These are phyloP conservation scores for Tinea semifulvella DNA, from an alignment of 2,888 invertebrate species.

Conservation along the genomic window DNA sequence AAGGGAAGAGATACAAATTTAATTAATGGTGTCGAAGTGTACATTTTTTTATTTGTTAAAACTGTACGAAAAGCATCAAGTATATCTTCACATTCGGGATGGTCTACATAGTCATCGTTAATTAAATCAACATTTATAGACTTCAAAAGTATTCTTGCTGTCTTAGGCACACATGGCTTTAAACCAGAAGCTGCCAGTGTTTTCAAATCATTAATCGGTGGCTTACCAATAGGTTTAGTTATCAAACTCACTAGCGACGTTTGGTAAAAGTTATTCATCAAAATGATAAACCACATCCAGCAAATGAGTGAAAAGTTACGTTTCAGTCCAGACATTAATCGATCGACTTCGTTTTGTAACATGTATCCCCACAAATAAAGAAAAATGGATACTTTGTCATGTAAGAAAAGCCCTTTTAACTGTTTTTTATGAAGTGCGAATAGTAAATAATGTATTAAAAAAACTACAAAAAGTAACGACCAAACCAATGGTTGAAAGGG, in stretches of 20 bases:
- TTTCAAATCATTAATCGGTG: constrained; percentile 3
- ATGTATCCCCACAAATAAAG: constrained; percentile 13
- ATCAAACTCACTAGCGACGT: constrained; percentile 18
- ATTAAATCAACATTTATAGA: constrained; percentile 9
- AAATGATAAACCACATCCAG: constrained; percentile 19
- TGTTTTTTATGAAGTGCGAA: not conserved
- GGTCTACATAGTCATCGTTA: constrained; percentile 3
- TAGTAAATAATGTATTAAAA: constrained; percentile 11
- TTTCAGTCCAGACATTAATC: constrained; percentile 7
- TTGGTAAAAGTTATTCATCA: constrained; percentile 19
- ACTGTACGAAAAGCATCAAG: constrained; percentile 8
- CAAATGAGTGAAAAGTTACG: constrained; percentile 4
- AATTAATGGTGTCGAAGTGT: constrained; percentile 12
- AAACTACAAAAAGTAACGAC: constrained; percentile 14
- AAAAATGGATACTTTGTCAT: constrained; percentile 3
- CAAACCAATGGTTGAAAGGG: constrained; percentile 16
- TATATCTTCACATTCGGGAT: constrained; percentile 14
- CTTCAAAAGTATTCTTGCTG: constrained; percentile 1
- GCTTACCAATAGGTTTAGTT: constrained; percentile 10
- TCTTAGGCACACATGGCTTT: constrained; percentile 4
- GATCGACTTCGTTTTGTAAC: constrained; percentile 13
- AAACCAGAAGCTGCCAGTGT: constrained; percentile 1
- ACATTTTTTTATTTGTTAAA: constrained; percentile 8
- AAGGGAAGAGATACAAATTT: constrained; percentile 14
- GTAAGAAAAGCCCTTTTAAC: constrained; percentile 2